phyloP scores from a whole-genome alignment of 1,140 invertebrate genomes.

The Ostrea edulis region DNA sequence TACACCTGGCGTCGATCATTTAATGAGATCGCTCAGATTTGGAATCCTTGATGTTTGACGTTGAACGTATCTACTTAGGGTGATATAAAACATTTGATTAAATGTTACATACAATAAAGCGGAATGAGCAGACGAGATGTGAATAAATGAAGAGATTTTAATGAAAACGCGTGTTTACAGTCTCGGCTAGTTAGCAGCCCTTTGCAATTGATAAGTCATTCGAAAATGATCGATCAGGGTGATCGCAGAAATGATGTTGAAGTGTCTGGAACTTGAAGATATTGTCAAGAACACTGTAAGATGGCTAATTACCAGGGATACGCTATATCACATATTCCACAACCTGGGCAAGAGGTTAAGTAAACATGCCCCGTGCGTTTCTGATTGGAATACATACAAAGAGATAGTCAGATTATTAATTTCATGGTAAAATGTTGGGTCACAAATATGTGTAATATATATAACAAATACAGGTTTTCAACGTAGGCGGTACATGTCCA shows the following conservation, averaged over 20 bases:
- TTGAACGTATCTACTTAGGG: not conserved
- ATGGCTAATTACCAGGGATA: constrained; percentile 3
- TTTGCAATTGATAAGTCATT: not conserved
- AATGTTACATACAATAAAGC: not conserved
- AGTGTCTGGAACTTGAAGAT: not conserved
- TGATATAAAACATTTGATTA: not conserved
- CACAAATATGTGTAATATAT: not conserved
- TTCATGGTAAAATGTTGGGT: not conserved
- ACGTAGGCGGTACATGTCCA: not conserved
- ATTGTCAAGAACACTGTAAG: not conserved
- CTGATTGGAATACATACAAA: not conserved
- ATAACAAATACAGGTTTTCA: not conserved
- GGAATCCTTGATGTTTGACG: not conserved
- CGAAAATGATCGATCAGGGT: not conserved
- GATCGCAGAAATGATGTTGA: not conserved
- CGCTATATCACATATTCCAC: not conserved
- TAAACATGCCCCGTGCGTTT: not conserved
- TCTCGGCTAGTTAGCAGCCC: no score
- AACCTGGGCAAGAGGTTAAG: not conserved
- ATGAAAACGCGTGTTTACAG: no score
- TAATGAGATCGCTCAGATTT: not conserved
- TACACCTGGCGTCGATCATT: not conserved
- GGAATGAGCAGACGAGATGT: not conserved
- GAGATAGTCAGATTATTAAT: not conserved
- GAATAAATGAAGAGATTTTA: no score